phyloP scores from a whole-genome alignment of 1,140 invertebrate species.

The Pseudachorutes palmiensis region DNA sequence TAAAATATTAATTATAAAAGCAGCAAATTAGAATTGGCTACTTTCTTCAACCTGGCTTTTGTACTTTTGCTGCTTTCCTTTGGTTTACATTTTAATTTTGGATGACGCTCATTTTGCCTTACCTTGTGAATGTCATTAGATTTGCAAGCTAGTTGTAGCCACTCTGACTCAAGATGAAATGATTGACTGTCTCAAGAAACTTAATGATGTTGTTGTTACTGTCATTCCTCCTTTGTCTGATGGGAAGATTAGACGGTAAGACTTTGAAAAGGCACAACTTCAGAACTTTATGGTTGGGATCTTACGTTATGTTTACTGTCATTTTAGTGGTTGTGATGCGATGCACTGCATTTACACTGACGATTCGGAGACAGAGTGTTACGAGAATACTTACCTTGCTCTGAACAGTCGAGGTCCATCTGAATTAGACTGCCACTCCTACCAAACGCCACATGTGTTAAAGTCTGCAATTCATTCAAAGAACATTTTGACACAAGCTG shows the following conservation, averaged over 20 bases:
- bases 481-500: slow-evolving; percentile 46
- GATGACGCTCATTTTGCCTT: no score
- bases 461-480: slow-evolving; percentile 26
- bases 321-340: slow-evolving; percentile 55
- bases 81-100: slow-evolving; percentile 33
- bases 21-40: background rate
- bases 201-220: slow-evolving; percentile 70
- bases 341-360: slow-evolving; percentile 60
- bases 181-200: slow-evolving; percentile 86
- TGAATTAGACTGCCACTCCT: slow-evolving; percentile 8
- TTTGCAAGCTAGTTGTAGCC: slow-evolving; percentile 79
- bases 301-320: slow-evolving; percentile 7
- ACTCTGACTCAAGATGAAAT: slow-evolving; percentile 88
- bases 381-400: slow-evolving; percentile 48
- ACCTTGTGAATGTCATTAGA: slow-evolving; percentile 43
- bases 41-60: background rate
- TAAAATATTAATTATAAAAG: slow-evolving; percentile 39
- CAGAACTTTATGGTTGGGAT: slow-evolving; percentile 7
- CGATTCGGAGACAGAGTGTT: slow-evolving; percentile 58
- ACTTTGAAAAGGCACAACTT: background rate
- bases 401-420: background rate
- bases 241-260: slow-evolving; percentile 55
- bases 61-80: slow-evolving; percentile 11
- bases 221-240: slow-evolving; percentile 68
- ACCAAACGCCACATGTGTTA: slow-evolving; percentile 31